Evolutionary conservation across 2,797 vertebrate genomes (phyloP), one percentile per base, ranked within the genome.

Genomic region (Urosaurus nigricauda): DNA sequence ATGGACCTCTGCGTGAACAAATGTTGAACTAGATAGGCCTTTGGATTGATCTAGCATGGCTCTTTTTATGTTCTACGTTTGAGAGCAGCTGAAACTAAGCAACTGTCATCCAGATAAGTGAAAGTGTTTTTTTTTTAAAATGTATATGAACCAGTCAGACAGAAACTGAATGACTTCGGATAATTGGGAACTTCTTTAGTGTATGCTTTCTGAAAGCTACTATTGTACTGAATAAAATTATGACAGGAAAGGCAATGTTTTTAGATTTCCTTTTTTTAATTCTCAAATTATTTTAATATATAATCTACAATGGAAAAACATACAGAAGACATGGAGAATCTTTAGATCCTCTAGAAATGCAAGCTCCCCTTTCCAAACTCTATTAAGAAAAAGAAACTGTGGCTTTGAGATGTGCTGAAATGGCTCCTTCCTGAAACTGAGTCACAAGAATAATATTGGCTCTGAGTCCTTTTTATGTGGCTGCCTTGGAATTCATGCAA

Each of bases 251-350:
- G 51, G 40, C n/a, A 29, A 24, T 88, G 35, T 24, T 65, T 70
- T 84, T 5, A 29, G 32, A 12, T 58, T 75, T 43, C 17, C 24
- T 40, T 85, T 85, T 21, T 74, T 81, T 60, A 79, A 87, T 85
- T 89, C 70, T 71, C 43, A 82, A 86, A 82, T 63, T 87, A 60
- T 89, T 88, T 79, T 84, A 81, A 81, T 74, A 85, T 16, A 78
- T 21, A 89, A 43, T 56, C 60, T 83, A 83, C 81, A 29, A 21
- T 78, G 79, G 47, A 40, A 86, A 88, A 83, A 88, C 51, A 40
- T 80, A 58, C 77, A 89, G 47, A 70, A 86, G 63, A 70, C 35
- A 43, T 43, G 21, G 70, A 58, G 26, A 13, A 86, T 24, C 32
- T 21, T 81, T 65, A 81, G 26, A 21, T 43, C 53, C 43, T 86